Percentiles rank a stretch among this genome's conserved stretches.
These are phyloP conservation scores for Pristionchus arcanus DNA, from an alignment of 2,888 invertebrate species.

Conservation along the genomic window DNA sequence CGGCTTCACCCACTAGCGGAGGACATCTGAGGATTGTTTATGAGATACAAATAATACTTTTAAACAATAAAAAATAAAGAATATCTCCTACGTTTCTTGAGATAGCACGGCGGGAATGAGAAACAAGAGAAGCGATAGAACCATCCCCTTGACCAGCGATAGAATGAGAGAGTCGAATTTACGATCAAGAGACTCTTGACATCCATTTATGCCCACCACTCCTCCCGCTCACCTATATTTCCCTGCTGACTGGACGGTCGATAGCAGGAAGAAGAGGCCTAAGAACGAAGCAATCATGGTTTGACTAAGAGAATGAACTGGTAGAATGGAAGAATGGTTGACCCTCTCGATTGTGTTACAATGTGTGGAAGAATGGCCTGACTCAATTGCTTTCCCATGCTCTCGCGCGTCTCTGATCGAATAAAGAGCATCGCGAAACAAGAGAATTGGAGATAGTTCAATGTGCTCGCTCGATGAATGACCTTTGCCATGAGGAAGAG, in stretches of 20 bases:
- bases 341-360: constrained; percentile 18
- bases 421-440: too few relatives aligned
- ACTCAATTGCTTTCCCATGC: too few relatives aligned
- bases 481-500: too few relatives aligned
- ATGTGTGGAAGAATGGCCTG: neutral
- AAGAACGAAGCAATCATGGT: neutral
- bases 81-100: neutral
- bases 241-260: constrained; percentile 1
- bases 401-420: too few relatives aligned
- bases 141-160: neutral
- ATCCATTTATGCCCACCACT: constrained; percentile 10
- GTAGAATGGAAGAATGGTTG: neutral
- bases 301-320: neutral
- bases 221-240: constrained; percentile 31
- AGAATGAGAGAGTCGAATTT: neutral
- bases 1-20: constrained; percentile 42
- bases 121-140: constrained; percentile 1
- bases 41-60: too few relatives aligned
- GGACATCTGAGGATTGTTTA: constrained; percentile 30
- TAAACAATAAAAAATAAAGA: too few relatives aligned
- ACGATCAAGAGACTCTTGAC: constrained; percentile 47
- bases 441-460: too few relatives aligned
- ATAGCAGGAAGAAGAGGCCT: neutral
- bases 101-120: neutral
- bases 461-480: too few relatives aligned